phyloP scores from a whole-genome alignment of 2,888 invertebrate genomes.

The Agrotis segetum region DNA sequence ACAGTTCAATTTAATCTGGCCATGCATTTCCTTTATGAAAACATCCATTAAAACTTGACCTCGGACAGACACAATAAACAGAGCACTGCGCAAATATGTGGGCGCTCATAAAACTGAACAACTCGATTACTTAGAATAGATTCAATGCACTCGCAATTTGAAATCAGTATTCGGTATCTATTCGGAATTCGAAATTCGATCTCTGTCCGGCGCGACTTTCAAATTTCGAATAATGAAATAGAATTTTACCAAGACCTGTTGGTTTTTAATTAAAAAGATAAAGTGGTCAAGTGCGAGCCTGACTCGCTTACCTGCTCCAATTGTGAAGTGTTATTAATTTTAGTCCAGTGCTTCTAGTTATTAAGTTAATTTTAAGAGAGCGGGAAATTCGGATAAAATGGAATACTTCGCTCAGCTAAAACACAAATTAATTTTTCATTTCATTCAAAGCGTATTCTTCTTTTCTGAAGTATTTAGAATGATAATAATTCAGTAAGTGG shows the following conservation, averaged over 20 bases:
- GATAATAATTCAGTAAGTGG: slow-evolving; percentile 20
- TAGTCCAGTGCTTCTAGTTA: neutral
- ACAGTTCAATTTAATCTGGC: slow-evolving; percentile 38
- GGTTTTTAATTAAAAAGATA: slow-evolving; percentile 31
- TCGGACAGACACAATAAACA: slow-evolving; percentile 54
- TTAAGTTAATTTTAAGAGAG: neutral
- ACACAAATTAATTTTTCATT: neutral
- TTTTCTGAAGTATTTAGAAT: slow-evolving; percentile 2
- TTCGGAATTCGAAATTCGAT: slow-evolving; percentile 18
- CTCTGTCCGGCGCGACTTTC: slow-evolving; percentile 3
- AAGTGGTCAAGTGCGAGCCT: slow-evolving; percentile 3
- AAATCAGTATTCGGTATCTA: slow-evolving; percentile 45
- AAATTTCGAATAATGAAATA: slow-evolving; percentile 15
- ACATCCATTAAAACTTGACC: slow-evolving; percentile 55
- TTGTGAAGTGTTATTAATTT: slow-evolving; percentile 21
- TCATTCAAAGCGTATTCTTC: neutral
- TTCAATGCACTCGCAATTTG: slow-evolving; percentile 42
- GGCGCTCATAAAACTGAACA: slow-evolving; percentile 54
- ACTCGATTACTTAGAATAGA: slow-evolving; percentile 57
- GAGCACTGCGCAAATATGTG: slow-evolving; percentile 41
- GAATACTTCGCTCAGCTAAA: neutral
- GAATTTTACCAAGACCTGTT: slow-evolving; percentile 15
- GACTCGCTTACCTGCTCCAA: neutral
- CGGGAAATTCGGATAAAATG: neutral
- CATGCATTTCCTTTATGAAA: slow-evolving; percentile 44